phyloP scores from a whole-genome alignment of 2,797 vertebrate genomes.

The Enteromius afrohamiltoni region DNA sequence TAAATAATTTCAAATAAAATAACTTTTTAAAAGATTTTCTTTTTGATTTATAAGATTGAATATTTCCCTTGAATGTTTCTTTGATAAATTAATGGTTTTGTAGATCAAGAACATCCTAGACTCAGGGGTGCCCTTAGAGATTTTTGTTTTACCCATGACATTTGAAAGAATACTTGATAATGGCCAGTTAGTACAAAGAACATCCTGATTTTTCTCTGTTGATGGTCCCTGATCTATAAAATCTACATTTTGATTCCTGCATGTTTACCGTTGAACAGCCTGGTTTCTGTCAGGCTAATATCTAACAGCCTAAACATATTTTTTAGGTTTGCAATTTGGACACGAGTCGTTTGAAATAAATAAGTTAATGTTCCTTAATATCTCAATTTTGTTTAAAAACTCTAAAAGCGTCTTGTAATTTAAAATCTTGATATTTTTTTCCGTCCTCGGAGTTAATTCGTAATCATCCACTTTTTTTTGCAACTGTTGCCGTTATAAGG shows the following conservation, averaged over 20 bases:
- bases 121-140: neutral
- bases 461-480: neutral
- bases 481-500: neutral
- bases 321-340: neutral
- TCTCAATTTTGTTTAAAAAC: neutral
- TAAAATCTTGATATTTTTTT: neutral
- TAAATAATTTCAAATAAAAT: slow-evolving; percentile 95
- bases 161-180: neutral
- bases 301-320: neutral
- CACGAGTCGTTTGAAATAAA: neutral
- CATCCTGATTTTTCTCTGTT: neutral
- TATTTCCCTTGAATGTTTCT: neutral
- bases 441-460: neutral
- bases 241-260: neutral
- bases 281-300: neutral
- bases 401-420: neutral
- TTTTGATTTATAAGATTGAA: slow-evolving; percentile 14
- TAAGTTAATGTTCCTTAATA: neutral
- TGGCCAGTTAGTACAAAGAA: neutral
- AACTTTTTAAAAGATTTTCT: slow-evolving; percentile 76
- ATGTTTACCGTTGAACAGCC: neutral
- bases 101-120: neutral
- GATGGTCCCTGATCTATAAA: neutral
- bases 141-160: neutral
- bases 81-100: neutral